Conservation (phyloP, 1,140 invertebrate species). For the Drosophila triauraria region DNA sequence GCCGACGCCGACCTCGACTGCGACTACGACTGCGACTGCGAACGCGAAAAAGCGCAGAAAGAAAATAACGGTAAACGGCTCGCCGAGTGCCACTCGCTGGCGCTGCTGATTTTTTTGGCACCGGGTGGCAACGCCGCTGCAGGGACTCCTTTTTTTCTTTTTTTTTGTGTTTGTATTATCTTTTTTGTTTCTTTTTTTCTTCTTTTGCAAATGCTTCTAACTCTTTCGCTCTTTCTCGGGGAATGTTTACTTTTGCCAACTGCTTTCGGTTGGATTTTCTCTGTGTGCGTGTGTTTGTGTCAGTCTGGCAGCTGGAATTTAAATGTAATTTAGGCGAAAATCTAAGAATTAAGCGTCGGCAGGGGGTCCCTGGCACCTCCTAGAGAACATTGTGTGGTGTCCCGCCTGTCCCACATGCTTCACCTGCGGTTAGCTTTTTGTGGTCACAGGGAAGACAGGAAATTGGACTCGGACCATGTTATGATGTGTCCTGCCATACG, state of each 20-base stretch:
- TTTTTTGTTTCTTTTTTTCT: background rate
- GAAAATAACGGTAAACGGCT: constrained; percentile 27
- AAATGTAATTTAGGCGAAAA: background rate
- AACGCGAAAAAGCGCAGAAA: constrained; percentile 27
- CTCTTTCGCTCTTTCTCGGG: background rate
- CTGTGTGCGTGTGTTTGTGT: background rate
- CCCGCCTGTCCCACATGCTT: background rate
- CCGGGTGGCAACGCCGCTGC: constrained; percentile 58
- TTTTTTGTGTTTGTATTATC: background rate
- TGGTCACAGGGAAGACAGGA: constrained; percentile 4
- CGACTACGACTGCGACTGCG: constrained; percentile 31
- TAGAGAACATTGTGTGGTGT: background rate
- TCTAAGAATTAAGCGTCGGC: background rate
- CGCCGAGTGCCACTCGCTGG: constrained; percentile 46
- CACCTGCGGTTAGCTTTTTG: constrained; percentile 19
- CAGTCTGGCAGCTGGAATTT: constrained; percentile 12
- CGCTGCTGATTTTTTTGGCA: constrained; percentile 7
- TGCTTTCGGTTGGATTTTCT: background rate
- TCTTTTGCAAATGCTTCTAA: no score
- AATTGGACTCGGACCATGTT: constrained; percentile 10
- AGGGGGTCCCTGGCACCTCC: constrained; percentile 1
- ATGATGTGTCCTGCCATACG: constrained; percentile 25
- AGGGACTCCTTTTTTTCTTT: background rate
- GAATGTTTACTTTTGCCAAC: constrained; percentile 28
- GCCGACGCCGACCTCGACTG: constrained; percentile 30